Percentiles rank a stretch among this genome's conserved stretches.
These are phyloP conservation scores for Thalassoma bifasciatum DNA, from an alignment of 2,113 vertebrate species.

Conservation along the genomic window DNA sequence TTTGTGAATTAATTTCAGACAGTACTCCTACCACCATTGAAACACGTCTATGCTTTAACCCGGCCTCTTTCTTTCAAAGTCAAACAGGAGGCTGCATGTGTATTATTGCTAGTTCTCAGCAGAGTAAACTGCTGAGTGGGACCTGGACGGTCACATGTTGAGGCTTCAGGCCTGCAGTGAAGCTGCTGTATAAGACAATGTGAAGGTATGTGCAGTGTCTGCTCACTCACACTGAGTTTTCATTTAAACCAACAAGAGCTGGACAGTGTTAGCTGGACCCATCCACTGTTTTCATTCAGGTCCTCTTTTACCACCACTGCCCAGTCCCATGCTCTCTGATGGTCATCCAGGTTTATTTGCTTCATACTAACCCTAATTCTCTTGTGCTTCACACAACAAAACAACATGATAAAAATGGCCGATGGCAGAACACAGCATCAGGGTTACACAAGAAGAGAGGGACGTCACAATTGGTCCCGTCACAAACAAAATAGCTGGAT, in stretches of 20 bases:
- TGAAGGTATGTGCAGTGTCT: not conserved
- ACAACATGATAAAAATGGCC: constrained; percentile 89
- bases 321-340: constrained; percentile 27
- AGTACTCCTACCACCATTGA: no score
- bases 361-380: constrained; percentile 85
- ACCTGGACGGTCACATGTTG: not conserved
- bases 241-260: not conserved
- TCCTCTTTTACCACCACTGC: constrained; percentile 4
- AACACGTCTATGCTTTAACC: not conserved
- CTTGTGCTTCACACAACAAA: constrained; percentile 88
- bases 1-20: no score
- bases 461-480: constrained; percentile 16
- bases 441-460: constrained; percentile 30
- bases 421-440: constrained; percentile 69
- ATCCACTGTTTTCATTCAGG: constrained; percentile 59
- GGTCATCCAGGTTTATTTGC: constrained; percentile 91
- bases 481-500: constrained; percentile 1
- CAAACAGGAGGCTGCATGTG: not conserved
- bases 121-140: not conserved
- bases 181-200: not conserved
- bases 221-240: not conserved
- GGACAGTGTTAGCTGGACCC: constrained; percentile 39
- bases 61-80: not conserved
- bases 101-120: not conserved
- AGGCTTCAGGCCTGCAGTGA: not conserved